Evolutionary conservation across 2,888 invertebrate genomes (phyloP).

Genomic region (Celastrina argiolus): DNA sequence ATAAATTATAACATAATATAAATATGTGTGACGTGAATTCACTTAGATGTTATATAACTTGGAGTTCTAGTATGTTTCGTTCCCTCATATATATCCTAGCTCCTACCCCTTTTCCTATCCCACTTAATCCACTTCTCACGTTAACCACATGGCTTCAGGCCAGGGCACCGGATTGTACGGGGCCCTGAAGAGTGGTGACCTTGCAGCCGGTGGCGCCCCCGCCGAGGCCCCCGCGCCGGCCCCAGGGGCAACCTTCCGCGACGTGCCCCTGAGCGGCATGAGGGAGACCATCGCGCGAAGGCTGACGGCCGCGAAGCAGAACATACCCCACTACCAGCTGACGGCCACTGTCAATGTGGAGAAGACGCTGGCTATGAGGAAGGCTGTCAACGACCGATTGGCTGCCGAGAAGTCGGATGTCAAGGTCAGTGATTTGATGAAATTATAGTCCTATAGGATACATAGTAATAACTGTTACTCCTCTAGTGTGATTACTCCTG

Average conservation of each 20-base stretch:
- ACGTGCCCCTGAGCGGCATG: constrained; percentile 91
- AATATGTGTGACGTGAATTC: too few relatives aligned
- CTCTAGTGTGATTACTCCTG: too few relatives aligned
- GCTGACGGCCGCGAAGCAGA: constrained; percentile 91
- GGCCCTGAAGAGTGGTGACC: constrained; percentile 89
- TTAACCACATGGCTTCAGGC: constrained; percentile 53
- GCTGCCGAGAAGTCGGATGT: constrained; percentile 82
- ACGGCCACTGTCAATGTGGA: constrained; percentile 92
- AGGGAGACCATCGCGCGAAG: constrained; percentile 93
- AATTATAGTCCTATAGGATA: too few relatives aligned
- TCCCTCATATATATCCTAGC: neutral
- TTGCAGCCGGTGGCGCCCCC: constrained; percentile 59
- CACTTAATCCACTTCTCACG: constrained; percentile 4
- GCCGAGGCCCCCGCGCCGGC: constrained; percentile 45
- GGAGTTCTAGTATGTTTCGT: too few relatives aligned
- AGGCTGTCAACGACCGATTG: constrained; percentile 86
- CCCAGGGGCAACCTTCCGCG: constrained; percentile 79
- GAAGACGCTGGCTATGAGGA: constrained; percentile 84
- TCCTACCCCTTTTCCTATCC: neutral
- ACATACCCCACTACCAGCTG: constrained; percentile 98
- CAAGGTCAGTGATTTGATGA: constrained; percentile 67
- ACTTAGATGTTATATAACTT: too few relatives aligned
- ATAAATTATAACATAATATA: too few relatives aligned
- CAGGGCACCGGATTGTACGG: constrained; percentile 89
- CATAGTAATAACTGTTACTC: too few relatives aligned